These are phyloP conservation scores for Megalonaias nervosa DNA, from an alignment of 1,140 invertebrate genomes.

Conservation along the genomic window DNA sequence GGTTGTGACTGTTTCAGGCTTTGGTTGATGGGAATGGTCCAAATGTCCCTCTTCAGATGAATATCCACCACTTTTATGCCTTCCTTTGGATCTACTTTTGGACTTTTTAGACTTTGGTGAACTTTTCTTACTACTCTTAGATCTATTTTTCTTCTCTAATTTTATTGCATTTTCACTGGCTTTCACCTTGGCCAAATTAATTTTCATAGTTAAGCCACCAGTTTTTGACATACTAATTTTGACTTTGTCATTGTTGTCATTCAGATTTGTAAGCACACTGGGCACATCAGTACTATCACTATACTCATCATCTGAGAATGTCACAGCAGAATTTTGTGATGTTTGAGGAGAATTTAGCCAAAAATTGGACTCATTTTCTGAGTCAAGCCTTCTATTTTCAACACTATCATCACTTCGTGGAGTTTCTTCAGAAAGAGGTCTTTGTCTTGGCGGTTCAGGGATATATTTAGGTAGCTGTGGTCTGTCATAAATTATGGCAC, in stretches of 20 bases:
- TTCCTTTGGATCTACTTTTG: slow-evolving; percentile 12
- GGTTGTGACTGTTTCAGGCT: no score
- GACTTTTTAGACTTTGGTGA: slow-evolving; percentile 12
- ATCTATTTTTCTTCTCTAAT: slow-evolving; percentile 15
- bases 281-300: slow-evolving; percentile 40
- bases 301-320: slow-evolving; percentile 53
- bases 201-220: slow-evolving; percentile 53
- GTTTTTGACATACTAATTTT: slow-evolving; percentile 38
- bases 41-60: neutral
- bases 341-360: neutral
- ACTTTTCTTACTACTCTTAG: slow-evolving; percentile 14
- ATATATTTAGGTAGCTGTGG: slow-evolving; percentile 67
- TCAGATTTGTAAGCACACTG: slow-evolving; percentile 50
- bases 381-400: neutral
- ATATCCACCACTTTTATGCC: neutral
- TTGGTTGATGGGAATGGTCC: no score
- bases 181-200: slow-evolving; percentile 42
- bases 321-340: slow-evolving; percentile 25
- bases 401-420: slow-evolving; percentile 11
- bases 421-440: slow-evolving; percentile 24
- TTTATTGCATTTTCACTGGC: slow-evolving; percentile 37
- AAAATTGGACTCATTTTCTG: neutral
- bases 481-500: slow-evolving; percentile 58
- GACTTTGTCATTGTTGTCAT: slow-evolving; percentile 39
- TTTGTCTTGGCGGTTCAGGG: slow-evolving; percentile 57